Conservation (phyloP, 1,140 invertebrate genomes). For the Pogonomyrmex californicus region DNA sequence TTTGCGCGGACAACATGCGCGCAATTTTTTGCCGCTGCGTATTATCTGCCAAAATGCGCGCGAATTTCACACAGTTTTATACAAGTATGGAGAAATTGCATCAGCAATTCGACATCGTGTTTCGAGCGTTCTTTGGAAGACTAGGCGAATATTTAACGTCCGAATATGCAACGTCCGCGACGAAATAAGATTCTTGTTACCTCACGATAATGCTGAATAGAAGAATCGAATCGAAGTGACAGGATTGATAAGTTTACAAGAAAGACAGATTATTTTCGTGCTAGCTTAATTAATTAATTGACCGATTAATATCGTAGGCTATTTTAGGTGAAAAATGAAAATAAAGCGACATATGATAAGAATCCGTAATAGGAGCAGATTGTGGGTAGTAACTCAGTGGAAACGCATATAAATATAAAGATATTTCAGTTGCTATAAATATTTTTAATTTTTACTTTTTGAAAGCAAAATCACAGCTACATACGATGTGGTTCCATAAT, state of each 20-base stretch:
- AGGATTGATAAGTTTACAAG: not conserved
- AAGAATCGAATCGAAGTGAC: not conserved
- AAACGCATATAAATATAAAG: not conserved
- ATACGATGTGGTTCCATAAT: constrained; percentile 86
- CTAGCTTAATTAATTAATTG: not conserved
- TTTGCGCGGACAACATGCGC: not conserved
- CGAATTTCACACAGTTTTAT: constrained; percentile 2
- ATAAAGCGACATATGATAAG: too few species aligned
- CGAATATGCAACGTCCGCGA: constrained; percentile 22
- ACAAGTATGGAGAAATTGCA: not conserved
- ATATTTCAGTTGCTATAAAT: constrained; percentile 84
- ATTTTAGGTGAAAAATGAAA: not conserved
- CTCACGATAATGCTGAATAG: not conserved
- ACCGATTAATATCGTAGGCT: not conserved
- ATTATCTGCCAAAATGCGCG: not conserved
- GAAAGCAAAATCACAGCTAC: constrained; percentile 87
- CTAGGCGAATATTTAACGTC: constrained; percentile 1
- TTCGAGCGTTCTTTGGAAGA: not conserved
- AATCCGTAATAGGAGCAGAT: not conserved
- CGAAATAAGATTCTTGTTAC: constrained; percentile 1
- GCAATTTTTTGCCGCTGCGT: not conserved
- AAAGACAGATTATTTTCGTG: not conserved
- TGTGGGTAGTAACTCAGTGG: constrained; percentile 5
- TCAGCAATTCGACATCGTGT: not conserved
- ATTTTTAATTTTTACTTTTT: constrained; percentile 87